phyloP scores from a whole-genome alignment of 2,888 invertebrate species.

The Portevinia maculata region DNA sequence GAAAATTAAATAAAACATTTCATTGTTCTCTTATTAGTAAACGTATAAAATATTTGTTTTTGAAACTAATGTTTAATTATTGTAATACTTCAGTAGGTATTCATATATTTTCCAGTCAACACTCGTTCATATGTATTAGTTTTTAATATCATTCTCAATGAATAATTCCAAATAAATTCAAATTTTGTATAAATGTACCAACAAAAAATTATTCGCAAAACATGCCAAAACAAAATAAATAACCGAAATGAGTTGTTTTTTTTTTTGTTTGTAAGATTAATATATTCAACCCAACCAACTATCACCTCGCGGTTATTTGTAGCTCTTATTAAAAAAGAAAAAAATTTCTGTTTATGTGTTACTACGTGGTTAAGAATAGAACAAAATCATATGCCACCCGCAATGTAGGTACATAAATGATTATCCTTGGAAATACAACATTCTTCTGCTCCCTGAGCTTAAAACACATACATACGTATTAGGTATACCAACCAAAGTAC shows the following conservation, averaged over 20 bases:
- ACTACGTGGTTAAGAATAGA: neutral
- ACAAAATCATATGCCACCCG: conserved; percentile 27
- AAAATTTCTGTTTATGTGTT: neutral
- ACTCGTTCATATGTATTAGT: no score
- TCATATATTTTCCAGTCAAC: no score
- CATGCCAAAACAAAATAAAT: conserved; percentile 21
- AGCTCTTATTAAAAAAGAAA: conserved; percentile 21
- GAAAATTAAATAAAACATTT: no score
- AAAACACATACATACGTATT: neutral
- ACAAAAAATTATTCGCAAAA: neutral
- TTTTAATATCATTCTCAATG: neutral
- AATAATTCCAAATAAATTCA: neutral
- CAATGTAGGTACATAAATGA: neutral
- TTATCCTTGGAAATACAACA: conserved; percentile 35
- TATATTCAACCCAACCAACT: conserved; percentile 6
- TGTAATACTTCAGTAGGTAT: no score
- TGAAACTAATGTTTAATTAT: no score
- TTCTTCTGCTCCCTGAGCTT: conserved; percentile 5
- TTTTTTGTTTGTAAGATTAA: neutral
- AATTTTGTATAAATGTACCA: no score
- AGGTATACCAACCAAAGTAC: conserved; percentile 11
- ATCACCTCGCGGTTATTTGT: conserved; percentile 28
- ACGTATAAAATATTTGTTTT: no score
- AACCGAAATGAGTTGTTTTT: conserved; percentile 6
- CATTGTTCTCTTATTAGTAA: no score